Conservation (phyloP, 1,140 invertebrate genomes). For the Antheraea pernyi region DNA sequence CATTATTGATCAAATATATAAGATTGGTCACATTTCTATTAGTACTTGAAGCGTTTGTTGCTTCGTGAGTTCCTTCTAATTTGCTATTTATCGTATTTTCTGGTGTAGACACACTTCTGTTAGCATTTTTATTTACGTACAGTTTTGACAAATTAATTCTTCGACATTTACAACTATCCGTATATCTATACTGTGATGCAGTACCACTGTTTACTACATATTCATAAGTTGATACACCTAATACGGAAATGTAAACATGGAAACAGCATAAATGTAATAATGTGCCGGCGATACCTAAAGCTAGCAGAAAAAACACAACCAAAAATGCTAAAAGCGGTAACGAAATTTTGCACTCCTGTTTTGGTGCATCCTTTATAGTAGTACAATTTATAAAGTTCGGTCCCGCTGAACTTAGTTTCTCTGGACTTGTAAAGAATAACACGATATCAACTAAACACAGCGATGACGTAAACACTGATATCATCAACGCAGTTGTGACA, state of each 20-base stretch:
- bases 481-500: slow-evolving; percentile 89
- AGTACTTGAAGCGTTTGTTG: background rate
- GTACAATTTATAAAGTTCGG: slow-evolving; percentile 59
- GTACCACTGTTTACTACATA: slow-evolving; percentile 80
- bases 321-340: slow-evolving; percentile 83
- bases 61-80: slow-evolving; percentile 6
- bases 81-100: slow-evolving; percentile 10
- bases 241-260: slow-evolving; percentile 91
- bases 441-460: slow-evolving; percentile 85
- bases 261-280: slow-evolving; percentile 94
- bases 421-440: slow-evolving; percentile 80
- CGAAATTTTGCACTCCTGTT: slow-evolving; percentile 53
- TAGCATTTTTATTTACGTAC: slow-evolving; percentile 26
- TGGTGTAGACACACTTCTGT: background rate
- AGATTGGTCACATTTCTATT: slow-evolving; percentile 45
- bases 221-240: slow-evolving; percentile 94
- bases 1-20: slow-evolving; percentile 53
- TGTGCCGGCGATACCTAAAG: slow-evolving; percentile 87
- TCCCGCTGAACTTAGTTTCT: slow-evolving; percentile 76
- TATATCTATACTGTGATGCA: slow-evolving; percentile 8
- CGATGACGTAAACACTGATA: slow-evolving; percentile 84
- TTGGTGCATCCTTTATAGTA: slow-evolving; percentile 25
- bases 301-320: slow-evolving; percentile 83
- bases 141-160: slow-evolving; percentile 24
- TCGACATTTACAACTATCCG: slow-evolving; percentile 22